Evolutionary conservation across 2,113 vertebrate species (phyloP).

Genomic region (Pseudorasbora parva): DNA sequence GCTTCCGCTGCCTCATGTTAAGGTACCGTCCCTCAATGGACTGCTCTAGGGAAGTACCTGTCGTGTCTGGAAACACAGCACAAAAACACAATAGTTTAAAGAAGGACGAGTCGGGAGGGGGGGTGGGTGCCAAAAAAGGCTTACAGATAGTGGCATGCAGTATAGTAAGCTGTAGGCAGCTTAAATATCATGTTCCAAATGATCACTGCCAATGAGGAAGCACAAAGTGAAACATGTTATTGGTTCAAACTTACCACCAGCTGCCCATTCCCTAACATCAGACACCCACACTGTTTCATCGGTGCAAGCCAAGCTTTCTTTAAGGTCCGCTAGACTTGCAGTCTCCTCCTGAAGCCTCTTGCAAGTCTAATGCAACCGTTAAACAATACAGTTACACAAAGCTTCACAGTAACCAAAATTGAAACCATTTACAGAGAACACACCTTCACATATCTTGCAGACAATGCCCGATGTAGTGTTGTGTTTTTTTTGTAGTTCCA

Average conservation of each 20-base stretch:
- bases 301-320: too few species aligned
- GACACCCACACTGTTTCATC: background rate
- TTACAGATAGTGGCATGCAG: background rate
- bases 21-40: conserved; percentile 32
- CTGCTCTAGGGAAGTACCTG: conserved; percentile 13
- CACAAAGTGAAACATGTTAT: background rate
- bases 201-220: background rate
- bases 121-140: background rate
- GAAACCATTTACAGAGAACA: conserved; percentile 20
- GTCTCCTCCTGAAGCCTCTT: background rate
- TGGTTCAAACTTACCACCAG: background rate
- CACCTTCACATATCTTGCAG: conserved; percentile 36
- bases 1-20: background rate
- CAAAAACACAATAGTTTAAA: background rate
- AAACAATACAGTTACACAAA: background rate
- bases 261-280: conserved; percentile 9
- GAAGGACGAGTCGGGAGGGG: background rate
- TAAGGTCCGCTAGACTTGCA: too few species aligned
- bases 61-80: background rate
- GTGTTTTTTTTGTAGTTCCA: conserved; percentile 24
- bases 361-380: conserved; percentile 5
- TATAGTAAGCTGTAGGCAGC: too few species aligned
- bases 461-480: conserved; percentile 14
- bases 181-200: background rate
- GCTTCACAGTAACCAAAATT: conserved; percentile 9